phyloP scores from a whole-genome alignment of 2,888 invertebrate genomes.

The Marasmarcha lunaedactyla region DNA sequence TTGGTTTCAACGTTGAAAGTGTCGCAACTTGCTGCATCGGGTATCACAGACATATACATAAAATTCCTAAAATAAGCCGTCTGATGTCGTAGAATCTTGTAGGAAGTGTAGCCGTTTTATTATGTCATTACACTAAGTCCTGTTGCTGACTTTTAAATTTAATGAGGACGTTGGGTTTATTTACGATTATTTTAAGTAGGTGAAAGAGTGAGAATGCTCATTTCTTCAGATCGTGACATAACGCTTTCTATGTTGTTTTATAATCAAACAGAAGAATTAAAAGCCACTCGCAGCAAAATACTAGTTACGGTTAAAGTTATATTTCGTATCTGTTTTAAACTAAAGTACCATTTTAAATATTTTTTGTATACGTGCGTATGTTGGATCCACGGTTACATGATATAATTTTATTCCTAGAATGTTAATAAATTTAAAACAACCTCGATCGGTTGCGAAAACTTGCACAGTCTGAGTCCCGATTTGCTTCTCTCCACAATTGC shows the following conservation, averaged over 20 bases:
- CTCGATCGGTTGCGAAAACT: background rate
- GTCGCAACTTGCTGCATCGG: constrained; percentile 46
- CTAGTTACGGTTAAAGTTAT: too few species aligned
- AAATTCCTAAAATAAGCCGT: constrained; percentile 54
- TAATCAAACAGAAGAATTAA: too few species aligned
- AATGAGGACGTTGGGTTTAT: constrained; percentile 16
- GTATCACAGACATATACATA: constrained; percentile 49
- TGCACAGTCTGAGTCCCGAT: background rate
- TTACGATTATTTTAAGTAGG: constrained; percentile 8
- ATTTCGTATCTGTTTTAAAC: too few species aligned
- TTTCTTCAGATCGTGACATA: too few species aligned
- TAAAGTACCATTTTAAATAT: too few species aligned
- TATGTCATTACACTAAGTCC: constrained; percentile 27
- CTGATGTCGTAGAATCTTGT: constrained; percentile 33
- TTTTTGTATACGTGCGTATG: too few species aligned
- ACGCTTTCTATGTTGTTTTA: too few species aligned
- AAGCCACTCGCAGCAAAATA: too few species aligned
- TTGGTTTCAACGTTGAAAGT: constrained; percentile 27
- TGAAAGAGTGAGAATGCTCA: too few species aligned
- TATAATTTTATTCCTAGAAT: too few species aligned
- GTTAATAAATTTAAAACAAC: background rate
- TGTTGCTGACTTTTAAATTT: constrained; percentile 26
- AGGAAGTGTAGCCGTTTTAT: constrained; percentile 41
- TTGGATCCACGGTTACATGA: too few species aligned
- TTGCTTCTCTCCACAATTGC: background rate